Evolutionary conservation across 2,797 vertebrate species (phyloP), one percentile per base, ranked within the genome.

Genomic region (Pangasius larnaudii): DNA sequence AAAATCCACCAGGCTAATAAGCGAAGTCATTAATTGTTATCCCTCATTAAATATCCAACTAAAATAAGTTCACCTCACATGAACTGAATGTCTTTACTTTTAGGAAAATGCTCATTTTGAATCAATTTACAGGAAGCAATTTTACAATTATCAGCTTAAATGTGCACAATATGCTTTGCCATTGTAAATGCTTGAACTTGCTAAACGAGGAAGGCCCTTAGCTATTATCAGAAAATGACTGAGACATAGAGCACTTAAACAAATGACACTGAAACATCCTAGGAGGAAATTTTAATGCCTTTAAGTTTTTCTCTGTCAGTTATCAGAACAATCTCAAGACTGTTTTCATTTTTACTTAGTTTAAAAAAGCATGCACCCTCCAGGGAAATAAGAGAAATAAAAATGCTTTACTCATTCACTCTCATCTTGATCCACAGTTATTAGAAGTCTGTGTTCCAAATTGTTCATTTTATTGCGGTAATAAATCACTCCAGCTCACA

Each of bases 401-500:
- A 61, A 83, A 51, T 36, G 61, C 19, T 69, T 49, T 95, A 93
- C 92, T 89, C 86, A 82, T 82, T 72, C 67, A 84, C 88, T 88
- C 91, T 91, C 58, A 19, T 89, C 36, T 94, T 94, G 93, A 94
- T 92, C 93, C 89, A 89, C 84, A 87, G 91, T 93, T 91, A 89
- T 93, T 93, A 92, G 89, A 88, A 85, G 90, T 89, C 88, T 91
- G 88, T 88, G 90, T 92, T 92, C 92, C 92, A 95, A 93, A 95
- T 95, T 95, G 92, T 95, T 94, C 89, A 85, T 94, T 95, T 95
- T 95, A 96, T 95, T 93, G 93, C 81, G 77, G 88, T 91, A 91
- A 92, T 96, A 95, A 96, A 96, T 96, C 95, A 92, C 80, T 96
- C 95, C 94, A 85, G 13, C 33, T 80, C 78, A 39, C 33, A 30